A percentile compares a stretch with the other conserved stretches of the same genome.
These are phyloP conservation scores for Aphrophora alni DNA, from an alignment of 2,888 invertebrate species.

Conservation along the genomic window DNA sequence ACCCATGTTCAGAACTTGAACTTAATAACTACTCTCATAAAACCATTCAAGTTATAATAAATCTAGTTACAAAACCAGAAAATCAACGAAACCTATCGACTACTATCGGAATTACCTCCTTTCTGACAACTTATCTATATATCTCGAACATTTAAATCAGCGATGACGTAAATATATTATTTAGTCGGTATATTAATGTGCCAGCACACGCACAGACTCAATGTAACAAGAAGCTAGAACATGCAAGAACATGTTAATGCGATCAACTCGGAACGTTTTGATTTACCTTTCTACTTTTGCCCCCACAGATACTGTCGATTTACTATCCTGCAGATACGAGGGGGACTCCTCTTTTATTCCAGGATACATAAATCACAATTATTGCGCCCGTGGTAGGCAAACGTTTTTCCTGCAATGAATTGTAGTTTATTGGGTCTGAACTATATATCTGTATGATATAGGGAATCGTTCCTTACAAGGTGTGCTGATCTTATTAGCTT, in stretches of 20 bases:
- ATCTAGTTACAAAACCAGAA: too few relatives aligned
- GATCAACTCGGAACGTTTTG: background rate
- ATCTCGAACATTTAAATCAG: too few relatives aligned
- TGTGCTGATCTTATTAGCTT: too few relatives aligned
- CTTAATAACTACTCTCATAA: too few relatives aligned
- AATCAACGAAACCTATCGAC: too few relatives aligned
- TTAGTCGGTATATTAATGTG: background rate
- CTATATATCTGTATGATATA: background rate
- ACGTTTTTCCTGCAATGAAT: background rate
- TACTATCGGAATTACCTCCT: too few relatives aligned
- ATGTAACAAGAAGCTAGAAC: background rate
- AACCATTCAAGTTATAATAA: too few relatives aligned
- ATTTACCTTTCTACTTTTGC: background rate
- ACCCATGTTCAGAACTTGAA: too few relatives aligned
- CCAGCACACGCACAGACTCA: background rate
- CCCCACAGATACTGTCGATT: background rate
- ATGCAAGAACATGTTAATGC: background rate
- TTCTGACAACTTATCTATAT: too few relatives aligned
- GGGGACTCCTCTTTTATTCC: background rate
- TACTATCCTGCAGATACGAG: background rate
- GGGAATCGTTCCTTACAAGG: background rate
- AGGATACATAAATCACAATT: slow-evolving; percentile 4
- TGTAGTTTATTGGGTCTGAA: background rate
- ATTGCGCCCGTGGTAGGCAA: background rate
- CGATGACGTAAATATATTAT: too few relatives aligned